phyloP scores from a whole-genome alignment of 2,113 vertebrate species.

The Heloderma charlesbogerti region DNA sequence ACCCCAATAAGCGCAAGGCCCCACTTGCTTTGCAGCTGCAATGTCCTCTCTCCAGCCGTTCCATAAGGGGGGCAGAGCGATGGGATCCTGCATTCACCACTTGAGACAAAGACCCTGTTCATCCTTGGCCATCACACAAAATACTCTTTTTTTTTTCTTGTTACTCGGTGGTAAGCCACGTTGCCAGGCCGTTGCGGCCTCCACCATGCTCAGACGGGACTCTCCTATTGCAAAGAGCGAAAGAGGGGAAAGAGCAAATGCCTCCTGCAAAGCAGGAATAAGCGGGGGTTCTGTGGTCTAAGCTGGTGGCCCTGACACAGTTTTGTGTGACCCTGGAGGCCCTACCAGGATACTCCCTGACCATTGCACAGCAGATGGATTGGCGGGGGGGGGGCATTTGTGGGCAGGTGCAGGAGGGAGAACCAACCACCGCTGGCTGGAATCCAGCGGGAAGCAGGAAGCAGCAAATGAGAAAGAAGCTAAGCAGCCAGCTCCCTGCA shows the following conservation, averaged over 20 bases:
- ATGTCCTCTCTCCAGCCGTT: conserved; percentile 21
- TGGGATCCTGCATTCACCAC: conserved; percentile 28
- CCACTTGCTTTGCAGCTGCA: background rate
- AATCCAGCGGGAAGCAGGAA: background rate
- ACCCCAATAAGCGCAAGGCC: background rate
- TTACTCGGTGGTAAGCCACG: conserved; percentile 2
- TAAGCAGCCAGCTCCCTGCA: background rate
- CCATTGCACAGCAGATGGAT: background rate
- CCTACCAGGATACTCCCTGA: background rate
- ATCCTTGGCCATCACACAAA: background rate
- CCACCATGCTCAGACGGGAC: background rate
- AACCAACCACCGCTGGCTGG: background rate
- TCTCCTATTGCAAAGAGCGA: background rate
- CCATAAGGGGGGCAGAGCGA: background rate
- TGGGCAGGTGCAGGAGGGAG: background rate
- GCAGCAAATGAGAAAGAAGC: background rate
- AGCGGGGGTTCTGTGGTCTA: no score
- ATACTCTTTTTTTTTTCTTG: conserved; percentile 9
- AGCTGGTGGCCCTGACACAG: background rate
- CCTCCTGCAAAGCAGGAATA: background rate
- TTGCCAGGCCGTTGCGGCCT: background rate
- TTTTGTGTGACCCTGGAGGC: background rate
- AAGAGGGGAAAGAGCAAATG: background rate
- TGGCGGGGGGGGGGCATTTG: no score
- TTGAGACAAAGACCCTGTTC: conserved; percentile 11